phyloP scores from a whole-genome alignment of 2,888 invertebrate genomes.

The Catocala nupta region DNA sequence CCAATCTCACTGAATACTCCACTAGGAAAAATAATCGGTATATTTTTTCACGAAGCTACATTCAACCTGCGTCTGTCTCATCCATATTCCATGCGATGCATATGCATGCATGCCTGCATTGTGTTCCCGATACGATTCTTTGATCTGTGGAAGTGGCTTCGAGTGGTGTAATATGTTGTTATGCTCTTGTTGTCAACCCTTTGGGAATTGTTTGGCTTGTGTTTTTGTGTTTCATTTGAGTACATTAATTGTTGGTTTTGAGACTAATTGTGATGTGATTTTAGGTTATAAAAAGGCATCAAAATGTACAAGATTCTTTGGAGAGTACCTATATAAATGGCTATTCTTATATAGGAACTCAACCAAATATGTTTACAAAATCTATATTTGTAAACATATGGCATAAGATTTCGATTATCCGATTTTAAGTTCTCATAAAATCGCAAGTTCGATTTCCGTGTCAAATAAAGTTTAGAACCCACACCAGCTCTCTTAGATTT shows the following conservation, averaged over 20 bases:
- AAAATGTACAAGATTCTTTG: too few species aligned
- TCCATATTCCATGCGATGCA: constrained; percentile 64
- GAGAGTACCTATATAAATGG: too few species aligned
- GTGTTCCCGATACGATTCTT: constrained; percentile 44
- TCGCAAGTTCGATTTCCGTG: too few species aligned
- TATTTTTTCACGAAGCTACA: constrained; percentile 13
- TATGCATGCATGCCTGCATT: constrained; percentile 47
- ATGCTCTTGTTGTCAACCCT: constrained; percentile 18
- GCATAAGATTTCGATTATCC: too few species aligned
- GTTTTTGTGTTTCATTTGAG: constrained; percentile 1
- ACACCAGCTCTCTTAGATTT: too few species aligned
- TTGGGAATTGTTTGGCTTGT: constrained; percentile 32
- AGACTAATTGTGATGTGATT: neutral
- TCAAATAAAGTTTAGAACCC: too few species aligned
- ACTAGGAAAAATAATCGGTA: neutral
- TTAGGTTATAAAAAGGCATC: too few species aligned
- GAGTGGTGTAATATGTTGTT: constrained; percentile 42
- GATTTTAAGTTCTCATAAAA: too few species aligned
- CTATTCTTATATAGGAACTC: too few species aligned
- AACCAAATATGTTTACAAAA: too few species aligned
- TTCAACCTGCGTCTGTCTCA: constrained; percentile 39
- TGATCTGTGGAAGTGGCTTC: constrained; percentile 49
- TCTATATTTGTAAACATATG: too few species aligned
- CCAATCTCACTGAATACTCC: neutral
- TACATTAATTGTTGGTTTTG: constrained; percentile 1